Base-by-base conservation (phyloP, 2,113 vertebrate genomes). In the Pterocles burchelli region DNA sequence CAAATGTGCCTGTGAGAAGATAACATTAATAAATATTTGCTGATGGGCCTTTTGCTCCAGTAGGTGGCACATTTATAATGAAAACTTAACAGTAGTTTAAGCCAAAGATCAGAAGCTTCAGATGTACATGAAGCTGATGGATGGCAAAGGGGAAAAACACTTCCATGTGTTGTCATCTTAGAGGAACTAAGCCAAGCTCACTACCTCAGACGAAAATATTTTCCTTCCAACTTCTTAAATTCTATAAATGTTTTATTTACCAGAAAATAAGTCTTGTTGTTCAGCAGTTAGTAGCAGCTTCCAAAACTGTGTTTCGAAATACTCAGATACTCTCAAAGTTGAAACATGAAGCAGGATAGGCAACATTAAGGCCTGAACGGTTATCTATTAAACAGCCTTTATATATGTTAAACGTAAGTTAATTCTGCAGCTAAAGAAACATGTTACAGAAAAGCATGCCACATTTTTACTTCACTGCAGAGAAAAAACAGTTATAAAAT, bases 21-120 rank as follows among this genome's bases (percentile, higher is more conserved):
- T 45, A 97, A 87, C 72, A 94, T 65, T 95, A 96, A 91, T 91
- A 96, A 97, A 95, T 92, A 94, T 94, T 97, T 96, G 88, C 95
- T 90, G 84, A 88, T 66, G 77, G 92, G 82, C 36, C 85, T 79
- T 95, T 77, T 91, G 51, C 90, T 96, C 55, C 67, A 80, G 63
- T 80, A 77, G 70, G 77, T 79, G 78, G 71, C 75, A 95, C 36
- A 66, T 95, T 92, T 92, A 93, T 91, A 90, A 94, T 72, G 94
- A 95, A 92, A 95, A 83, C 46, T 63, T 86, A 88, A 73, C 31
- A 38, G 46, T 9, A 63, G 63, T 76, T 91, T 88, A 75, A 96
- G 68, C 45, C 57, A 90, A 85, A 94, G 59, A 68, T 59, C 72
- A 94, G 70, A 86, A 76, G 18, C n/a, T 59, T 89, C 67, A 62